phyloP scores from a whole-genome alignment of 2,797 vertebrate genomes.

The Chromis chromis region DNA sequence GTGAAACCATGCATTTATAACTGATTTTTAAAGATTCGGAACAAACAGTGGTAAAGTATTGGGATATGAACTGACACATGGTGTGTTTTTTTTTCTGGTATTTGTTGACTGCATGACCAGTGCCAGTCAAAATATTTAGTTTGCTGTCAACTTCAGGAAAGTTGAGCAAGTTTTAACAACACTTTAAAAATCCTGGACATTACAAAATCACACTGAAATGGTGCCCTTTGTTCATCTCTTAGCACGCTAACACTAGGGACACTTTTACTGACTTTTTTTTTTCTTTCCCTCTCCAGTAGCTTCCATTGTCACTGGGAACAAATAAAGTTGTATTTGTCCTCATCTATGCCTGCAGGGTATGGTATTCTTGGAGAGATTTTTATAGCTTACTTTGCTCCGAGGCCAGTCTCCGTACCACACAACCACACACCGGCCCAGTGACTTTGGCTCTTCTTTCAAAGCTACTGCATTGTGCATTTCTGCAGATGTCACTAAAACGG shows the following conservation, averaged over 20 bases:
- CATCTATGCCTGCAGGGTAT: constrained; percentile 61
- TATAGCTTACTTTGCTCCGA: constrained; percentile 62
- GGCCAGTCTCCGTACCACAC: constrained; percentile 47
- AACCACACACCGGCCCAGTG: constrained; percentile 54
- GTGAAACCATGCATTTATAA: not conserved
- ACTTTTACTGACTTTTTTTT: not conserved
- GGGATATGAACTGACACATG: not conserved
- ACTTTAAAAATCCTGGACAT: constrained; percentile 7
- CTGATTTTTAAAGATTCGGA: not conserved
- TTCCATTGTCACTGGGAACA: constrained; percentile 27
- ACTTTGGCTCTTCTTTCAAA: constrained; percentile 62
- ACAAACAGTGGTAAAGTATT: not conserved
- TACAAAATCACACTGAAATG: not conserved
- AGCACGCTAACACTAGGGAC: not conserved
- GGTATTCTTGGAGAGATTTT: constrained; percentile 70
- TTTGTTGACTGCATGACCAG: not conserved
- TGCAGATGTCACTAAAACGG: constrained; percentile 61
- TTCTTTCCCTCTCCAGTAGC: constrained; percentile 10
- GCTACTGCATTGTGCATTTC: constrained; percentile 47
- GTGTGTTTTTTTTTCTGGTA: not conserved
- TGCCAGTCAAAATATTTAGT: not conserved
- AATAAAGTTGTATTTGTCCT: constrained; percentile 46
- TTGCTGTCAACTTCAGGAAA: not conserved
- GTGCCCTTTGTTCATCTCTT: not conserved
- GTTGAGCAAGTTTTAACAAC: not conserved